These are phyloP conservation scores for Crocidura indochinensis DNA, from an alignment of 2,797 vertebrate species.

Conservation along the genomic window DNA sequence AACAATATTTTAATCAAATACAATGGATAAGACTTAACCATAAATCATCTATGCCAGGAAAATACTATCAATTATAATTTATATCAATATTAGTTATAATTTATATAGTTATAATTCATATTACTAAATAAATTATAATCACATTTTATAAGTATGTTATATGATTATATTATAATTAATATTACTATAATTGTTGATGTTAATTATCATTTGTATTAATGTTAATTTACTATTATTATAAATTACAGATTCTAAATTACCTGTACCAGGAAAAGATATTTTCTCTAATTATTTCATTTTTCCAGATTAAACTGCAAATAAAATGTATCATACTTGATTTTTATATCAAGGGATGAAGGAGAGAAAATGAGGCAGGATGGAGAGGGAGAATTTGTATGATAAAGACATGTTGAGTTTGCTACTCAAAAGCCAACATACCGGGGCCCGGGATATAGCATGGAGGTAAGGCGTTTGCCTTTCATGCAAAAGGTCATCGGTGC, in stretches of 20 bases:
- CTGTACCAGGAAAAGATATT: background rate
- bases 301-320: background rate
- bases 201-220: no score
- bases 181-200: no score
- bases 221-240: no score
- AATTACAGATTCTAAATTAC: constrained; percentile 20
- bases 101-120: no score
- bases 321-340: constrained; percentile 8
- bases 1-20: constrained; percentile 39
- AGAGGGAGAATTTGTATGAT: background rate
- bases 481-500: no score
- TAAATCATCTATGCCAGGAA: background rate
- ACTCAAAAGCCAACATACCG: background rate
- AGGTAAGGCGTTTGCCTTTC: no score
- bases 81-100: no score
- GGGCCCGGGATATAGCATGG: no score
- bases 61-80: background rate
- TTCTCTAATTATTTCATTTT: constrained; percentile 28
- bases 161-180: no score
- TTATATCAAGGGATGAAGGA: constrained; percentile 37
- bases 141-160: no score
- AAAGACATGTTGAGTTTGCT: background rate
- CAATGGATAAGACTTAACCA: background rate
- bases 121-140: no score
- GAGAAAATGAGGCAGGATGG: background rate